Evolutionary conservation across 35 echinoderm and acorn worm species (phyloP).

Genomic region (Strongylocentrotus purpuratus): DNA sequence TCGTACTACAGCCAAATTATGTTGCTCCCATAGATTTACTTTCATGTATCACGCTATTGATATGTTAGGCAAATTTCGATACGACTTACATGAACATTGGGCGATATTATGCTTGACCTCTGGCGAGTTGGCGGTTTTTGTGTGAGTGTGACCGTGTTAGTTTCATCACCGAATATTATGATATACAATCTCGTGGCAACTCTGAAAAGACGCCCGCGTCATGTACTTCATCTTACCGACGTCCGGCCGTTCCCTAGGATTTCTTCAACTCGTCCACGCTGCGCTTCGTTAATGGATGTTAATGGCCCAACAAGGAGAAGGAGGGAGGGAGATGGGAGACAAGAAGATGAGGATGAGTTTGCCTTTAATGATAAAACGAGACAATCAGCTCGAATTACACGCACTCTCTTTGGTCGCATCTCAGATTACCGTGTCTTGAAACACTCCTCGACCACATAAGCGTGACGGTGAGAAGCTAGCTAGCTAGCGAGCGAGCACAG

Average conservation of each 20-base stretch:
- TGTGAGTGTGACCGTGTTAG: neutral
- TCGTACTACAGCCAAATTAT: no score
- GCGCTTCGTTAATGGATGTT: neutral
- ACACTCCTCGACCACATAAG: conserved; percentile 22
- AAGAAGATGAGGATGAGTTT: neutral
- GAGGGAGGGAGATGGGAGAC: conserved; percentile 30
- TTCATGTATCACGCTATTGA: no score
- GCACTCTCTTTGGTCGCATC: neutral
- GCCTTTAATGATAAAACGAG: conserved; percentile 31
- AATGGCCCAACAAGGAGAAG: neutral
- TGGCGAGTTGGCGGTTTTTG: neutral
- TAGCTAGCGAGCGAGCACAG: neutral
- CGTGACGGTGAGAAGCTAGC: neutral
- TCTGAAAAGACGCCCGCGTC: neutral
- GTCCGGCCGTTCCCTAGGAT: neutral
- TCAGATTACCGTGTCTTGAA: conserved; percentile 15
- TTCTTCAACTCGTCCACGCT: neutral
- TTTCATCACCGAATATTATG: neutral
- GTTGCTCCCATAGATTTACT: no score
- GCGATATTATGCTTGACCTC: neutral
- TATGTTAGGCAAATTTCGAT: no score
- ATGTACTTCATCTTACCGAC: neutral
- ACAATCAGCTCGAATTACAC: conserved; percentile 22
- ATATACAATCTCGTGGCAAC: neutral
- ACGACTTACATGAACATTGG: neutral